Evolutionary conservation across 2,797 vertebrate genomes (phyloP).

Genomic region (Takifugu rubripes): DNA sequence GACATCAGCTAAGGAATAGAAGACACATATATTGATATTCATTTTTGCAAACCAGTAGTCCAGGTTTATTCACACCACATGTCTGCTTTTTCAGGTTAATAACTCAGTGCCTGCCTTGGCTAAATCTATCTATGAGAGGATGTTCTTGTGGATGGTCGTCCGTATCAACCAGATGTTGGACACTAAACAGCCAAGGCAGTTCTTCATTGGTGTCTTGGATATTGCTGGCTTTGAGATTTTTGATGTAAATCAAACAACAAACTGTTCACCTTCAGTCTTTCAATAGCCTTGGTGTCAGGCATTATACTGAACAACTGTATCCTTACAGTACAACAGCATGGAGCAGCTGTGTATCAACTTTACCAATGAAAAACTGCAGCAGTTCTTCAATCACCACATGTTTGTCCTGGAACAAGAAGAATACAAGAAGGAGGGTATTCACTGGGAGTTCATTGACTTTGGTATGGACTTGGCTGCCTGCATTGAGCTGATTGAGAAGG

Average conservation of each 20-base stretch:
- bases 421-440: conserved; percentile 78
- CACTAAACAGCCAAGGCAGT: conserved; percentile 87
- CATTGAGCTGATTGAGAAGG: conserved; percentile 82
- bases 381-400: conserved; percentile 80
- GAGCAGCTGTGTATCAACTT: conserved; percentile 86
- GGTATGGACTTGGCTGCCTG: conserved; percentile 82
- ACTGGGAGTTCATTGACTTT: conserved; percentile 82
- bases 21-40: too few species aligned
- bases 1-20: too few species aligned
- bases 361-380: conserved; percentile 78
- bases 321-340: conserved; percentile 57
- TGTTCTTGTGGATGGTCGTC: conserved; percentile 95
- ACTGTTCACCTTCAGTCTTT: too few species aligned
- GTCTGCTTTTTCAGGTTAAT: conserved; percentile 70
- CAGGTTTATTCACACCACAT: too few species aligned
- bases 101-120: conserved; percentile 84
- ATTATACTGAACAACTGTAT: neutral
- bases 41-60: too few species aligned
- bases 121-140: conserved; percentile 87
- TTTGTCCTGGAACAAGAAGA: conserved; percentile 78
- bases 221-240: conserved; percentile 94
- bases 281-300: too few species aligned
- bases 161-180: conserved; percentile 91
- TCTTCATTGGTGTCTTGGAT: conserved; percentile 89
- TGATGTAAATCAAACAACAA: conserved; percentile 70